phyloP scores from a whole-genome alignment of 2,888 invertebrate species.

The Athripsodes cinereus region DNA sequence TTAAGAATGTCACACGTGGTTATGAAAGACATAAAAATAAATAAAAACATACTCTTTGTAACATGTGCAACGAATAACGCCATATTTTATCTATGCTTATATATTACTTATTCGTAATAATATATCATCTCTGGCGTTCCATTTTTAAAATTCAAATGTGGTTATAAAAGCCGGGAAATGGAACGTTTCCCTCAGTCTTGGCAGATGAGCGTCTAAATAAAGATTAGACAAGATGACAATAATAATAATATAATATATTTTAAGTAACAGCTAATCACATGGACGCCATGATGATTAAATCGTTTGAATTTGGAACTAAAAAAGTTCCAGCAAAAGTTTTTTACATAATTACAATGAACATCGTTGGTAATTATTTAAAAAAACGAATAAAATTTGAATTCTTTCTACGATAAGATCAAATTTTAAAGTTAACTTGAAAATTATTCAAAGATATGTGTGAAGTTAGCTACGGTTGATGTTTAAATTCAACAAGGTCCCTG shows the following conservation, averaged over 20 bases:
- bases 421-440: background rate
- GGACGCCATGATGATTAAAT: background rate
- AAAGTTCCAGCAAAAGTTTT: too few relatives aligned
- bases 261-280: background rate
- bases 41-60: too few relatives aligned
- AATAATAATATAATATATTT: too few relatives aligned
- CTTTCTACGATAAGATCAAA: background rate
- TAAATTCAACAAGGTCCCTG: constrained; percentile 19
- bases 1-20: too few relatives aligned
- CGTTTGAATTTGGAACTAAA: too few relatives aligned
- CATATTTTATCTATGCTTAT: too few relatives aligned
- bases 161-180: constrained; percentile 17
- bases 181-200: constrained; percentile 15
- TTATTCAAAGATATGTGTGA: constrained; percentile 15
- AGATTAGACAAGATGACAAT: constrained; percentile 10
- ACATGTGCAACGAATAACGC: too few relatives aligned
- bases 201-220: constrained; percentile 21
- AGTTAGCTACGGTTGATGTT: constrained; percentile 17
- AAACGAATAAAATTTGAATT: too few relatives aligned
- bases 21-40: too few relatives aligned
- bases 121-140: constrained; percentile 3
- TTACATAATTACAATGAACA: background rate
- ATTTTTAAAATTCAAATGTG: constrained; percentile 11
- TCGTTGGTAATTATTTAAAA: background rate
- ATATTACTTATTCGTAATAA: too few relatives aligned